Evolutionary conservation across 2,113 vertebrate species (phyloP).

Genomic region (Austrofundulus limnaeus): DNA sequence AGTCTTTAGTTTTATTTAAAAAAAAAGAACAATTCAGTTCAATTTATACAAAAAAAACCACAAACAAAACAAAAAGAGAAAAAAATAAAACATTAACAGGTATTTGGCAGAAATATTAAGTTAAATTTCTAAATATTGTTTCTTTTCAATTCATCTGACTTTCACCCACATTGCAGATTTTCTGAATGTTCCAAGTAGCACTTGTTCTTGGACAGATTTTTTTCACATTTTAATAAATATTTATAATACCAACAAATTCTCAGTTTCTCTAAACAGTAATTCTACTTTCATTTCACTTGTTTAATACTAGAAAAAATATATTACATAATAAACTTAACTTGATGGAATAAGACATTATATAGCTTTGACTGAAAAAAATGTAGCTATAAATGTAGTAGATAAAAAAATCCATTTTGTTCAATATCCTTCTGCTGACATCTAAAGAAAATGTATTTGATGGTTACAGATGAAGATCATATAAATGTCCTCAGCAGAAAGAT

Average conservation of each 20-base stretch:
- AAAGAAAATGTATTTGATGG: background rate
- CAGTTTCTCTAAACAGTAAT: constrained; percentile 33
- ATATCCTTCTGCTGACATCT: background rate
- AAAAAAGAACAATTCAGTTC: no score
- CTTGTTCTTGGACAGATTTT: constrained; percentile 78
- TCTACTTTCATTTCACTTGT: background rate
- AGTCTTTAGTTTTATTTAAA: no score
- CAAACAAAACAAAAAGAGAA: no score
- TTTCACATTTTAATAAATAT: constrained; percentile 91
- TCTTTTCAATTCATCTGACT: constrained; percentile 45
- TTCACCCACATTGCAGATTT: constrained; percentile 59
- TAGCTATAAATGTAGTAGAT: background rate
- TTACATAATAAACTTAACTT: no score
- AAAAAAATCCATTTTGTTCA: background rate
- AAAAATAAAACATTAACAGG: no score
- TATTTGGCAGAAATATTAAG: background rate
- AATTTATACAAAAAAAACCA: no score
- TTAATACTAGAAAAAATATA: background rate
- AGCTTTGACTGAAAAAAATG: background rate
- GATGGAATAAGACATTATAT: constrained; percentile 1
- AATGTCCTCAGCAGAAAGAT: background rate
- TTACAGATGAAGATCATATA: background rate
- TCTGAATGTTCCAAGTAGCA: constrained; percentile 67
- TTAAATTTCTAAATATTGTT: constrained; percentile 41
- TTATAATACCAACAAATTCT: constrained; percentile 70